phyloP scores from a whole-genome alignment of 2,888 invertebrate genomes.

The Eugnorisma glareosa region DNA sequence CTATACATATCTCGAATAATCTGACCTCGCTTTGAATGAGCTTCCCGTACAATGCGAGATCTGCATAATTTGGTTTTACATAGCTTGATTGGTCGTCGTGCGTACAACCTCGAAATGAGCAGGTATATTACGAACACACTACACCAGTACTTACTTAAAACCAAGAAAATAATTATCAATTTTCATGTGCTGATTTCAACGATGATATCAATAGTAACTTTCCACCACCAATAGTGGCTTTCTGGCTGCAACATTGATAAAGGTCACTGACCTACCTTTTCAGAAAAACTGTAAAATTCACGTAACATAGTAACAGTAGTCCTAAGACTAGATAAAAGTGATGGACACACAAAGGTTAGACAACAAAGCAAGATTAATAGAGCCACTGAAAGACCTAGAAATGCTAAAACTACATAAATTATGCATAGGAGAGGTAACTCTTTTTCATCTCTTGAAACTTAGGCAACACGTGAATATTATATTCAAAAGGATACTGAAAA shows the following conservation, averaged over 20 bases:
- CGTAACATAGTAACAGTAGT: constrained; percentile 7
- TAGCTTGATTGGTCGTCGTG: too few species aligned
- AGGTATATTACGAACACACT: neutral
- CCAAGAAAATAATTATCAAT: too few species aligned
- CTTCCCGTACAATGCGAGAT: too few species aligned
- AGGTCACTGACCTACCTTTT: neutral
- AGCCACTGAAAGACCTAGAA: constrained; percentile 64
- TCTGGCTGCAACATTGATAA: neutral
- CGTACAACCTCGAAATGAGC: neutral
- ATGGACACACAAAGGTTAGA: constrained; percentile 58
- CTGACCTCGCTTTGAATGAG: too few species aligned
- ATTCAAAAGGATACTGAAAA: constrained; percentile 19
- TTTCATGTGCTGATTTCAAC: neutral
- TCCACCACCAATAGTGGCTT: neutral
- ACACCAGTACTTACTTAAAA: neutral
- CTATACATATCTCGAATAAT: too few species aligned
- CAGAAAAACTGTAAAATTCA: constrained; percentile 20
- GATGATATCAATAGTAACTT: neutral
- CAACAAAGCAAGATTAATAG: constrained; percentile 71
- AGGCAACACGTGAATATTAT: constrained; percentile 38
- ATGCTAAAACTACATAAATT: constrained; percentile 61
- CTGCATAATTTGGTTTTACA: too few species aligned
- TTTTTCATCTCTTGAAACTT: constrained; percentile 50
- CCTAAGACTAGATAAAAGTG: constrained; percentile 37
- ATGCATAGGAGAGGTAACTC: constrained; percentile 52